Base-by-base conservation (phyloP, 2,113 vertebrate species). In the Anseranas semipalmata region DNA sequence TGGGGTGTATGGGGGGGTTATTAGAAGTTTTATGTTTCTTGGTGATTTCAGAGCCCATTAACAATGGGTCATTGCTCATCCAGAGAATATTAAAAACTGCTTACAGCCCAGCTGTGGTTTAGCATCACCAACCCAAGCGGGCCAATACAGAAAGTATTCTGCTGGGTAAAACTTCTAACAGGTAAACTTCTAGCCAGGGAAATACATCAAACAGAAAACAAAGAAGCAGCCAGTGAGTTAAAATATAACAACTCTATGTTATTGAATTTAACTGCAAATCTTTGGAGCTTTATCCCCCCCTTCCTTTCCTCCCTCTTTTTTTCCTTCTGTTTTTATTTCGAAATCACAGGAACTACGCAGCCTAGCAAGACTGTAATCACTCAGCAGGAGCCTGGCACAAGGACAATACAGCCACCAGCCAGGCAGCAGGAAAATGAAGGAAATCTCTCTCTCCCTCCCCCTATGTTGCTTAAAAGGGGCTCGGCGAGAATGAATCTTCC, bases 271-370 rank as follows among this genome's bases (percentile, higher is more conserved):
- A 96, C 85, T 67, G 84, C 37, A 85, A 77, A 28, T 81, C 85
- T 95, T 95, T 76, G 39, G 53, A 90, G 78, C 53, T 86, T 88
- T 92, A 90, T 53, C 7, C 9, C 28, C 30, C 20, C 65, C 8
- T 45, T 63, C 62, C 37, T 56, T 74, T 46, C 73, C 84, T 80
- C 81, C 87, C 75, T 87, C 82, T 91, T 95, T 92, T 86, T 71
- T 68, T 60, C 68, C 81, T 90, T 79, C 78, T 95, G 91, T 94
- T 94, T 98, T 93, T 95, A 86, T 95, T 96, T 97, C 95, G 79
- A 97, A 97, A 96, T 97, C 96, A 96, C 88, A 97, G 96, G 96
- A 97, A 97, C 97, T 96, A 96, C 63, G 78, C 94, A 95, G 91
- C 88, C 90, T 92, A 88, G 90, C 89, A 97, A 97, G 92, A 87